These are phyloP conservation scores for Microcebus murinus DNA, from an alignment of 2,113 vertebrate genomes.

Conservation along the genomic window DNA sequence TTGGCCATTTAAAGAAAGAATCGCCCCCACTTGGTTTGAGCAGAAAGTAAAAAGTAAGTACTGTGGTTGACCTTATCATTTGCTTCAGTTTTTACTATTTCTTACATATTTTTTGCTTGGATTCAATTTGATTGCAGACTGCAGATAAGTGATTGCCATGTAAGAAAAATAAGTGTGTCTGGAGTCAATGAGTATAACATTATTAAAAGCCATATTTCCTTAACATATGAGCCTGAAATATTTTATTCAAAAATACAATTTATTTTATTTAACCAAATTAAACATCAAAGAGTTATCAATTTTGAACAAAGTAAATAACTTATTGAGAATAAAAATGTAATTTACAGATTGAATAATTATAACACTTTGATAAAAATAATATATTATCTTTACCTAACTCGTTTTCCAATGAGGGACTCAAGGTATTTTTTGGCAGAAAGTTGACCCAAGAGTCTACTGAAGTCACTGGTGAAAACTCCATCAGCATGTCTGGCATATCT, in stretches of 20 bases:
- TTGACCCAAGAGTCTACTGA: conserved; percentile 95
- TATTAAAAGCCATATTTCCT: background rate
- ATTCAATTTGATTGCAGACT: background rate
- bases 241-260: background rate
- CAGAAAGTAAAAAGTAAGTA: background rate
- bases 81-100: background rate
- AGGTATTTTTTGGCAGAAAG: conserved; percentile 94
- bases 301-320: background rate
- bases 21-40: background rate
- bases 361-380: conserved; percentile 20
- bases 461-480: conserved; percentile 95
- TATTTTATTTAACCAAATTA: background rate
- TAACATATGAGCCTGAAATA: background rate
- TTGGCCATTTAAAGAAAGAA: background rate
- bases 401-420: conserved; percentile 96
- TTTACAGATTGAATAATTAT: background rate
- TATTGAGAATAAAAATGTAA: background rate
- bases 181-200: background rate
- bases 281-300: background rate
- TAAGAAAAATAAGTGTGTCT: background rate
- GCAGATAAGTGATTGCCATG: background rate
- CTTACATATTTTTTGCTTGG: background rate
- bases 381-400: conserved; percentile 90
- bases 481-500: conserved; percentile 95
- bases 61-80: background rate